Evolutionary conservation across 2,797 vertebrate species (phyloP), one percentile per base, ranked within the genome.

Genomic region (Ataeniobius toweri): DNA sequence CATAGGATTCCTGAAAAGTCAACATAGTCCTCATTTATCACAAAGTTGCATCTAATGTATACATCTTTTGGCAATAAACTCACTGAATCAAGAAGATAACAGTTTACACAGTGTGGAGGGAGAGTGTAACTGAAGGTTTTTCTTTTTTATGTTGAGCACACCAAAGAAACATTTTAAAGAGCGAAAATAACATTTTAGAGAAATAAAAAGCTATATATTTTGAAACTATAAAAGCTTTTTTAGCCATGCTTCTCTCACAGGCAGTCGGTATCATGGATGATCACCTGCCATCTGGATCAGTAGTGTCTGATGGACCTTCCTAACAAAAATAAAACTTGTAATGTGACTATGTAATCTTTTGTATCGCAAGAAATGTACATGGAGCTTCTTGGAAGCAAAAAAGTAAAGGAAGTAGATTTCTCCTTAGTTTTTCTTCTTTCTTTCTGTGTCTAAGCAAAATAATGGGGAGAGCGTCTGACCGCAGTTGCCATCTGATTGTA

Each of bases 1-100:
- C 95, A 48, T 92, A 96, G 56, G 95, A 96, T 88, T 96, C 95
- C 95, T 96, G 89, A 53, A 88, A 83, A 83, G 75, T 86, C 67
- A 89, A 88, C 71, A 92, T 41, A 80, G 59, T 16, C 22, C 79
- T 39, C 58, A 86, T 61, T 70, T 51, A 74, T 84, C 78, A 79
- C 48, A n/a, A 80, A 74, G 56, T 78, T 63, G 73, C 76, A 41
- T 74, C 58, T 67, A 71, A 79, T n/a, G 0, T 74, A 24, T 73
- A 55, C 46, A 53, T 75, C 41, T 9, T 61, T 51, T 48, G 1
- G 53, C 3, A 13, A 14, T 50, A 18, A 83, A 39, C 41, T 75
- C n/a, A 79, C 16, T 48, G 46, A 26, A 81, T 48, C 24, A 67
- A 24, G 44, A 39, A 80, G 76, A 83, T 2, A 74, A 51, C 10